Percentiles rank a stretch among this genome's conserved stretches.
phyloP scores from a whole-genome alignment of 2,113 vertebrate species.

The Salminus brasiliensis region DNA sequence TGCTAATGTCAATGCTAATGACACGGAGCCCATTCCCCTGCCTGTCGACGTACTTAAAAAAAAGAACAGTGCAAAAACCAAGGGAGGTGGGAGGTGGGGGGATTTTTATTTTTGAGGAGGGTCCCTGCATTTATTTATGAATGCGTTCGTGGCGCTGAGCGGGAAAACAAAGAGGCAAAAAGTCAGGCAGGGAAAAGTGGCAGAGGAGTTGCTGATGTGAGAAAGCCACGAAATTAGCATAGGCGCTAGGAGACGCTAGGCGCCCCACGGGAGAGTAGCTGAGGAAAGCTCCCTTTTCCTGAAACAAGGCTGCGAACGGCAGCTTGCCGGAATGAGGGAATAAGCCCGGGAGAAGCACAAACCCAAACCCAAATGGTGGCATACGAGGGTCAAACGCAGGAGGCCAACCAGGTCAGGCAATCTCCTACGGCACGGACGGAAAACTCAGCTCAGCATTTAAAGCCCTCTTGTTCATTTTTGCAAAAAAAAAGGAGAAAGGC shows the following conservation, averaged over 20 bases:
- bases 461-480: constrained; percentile 18
- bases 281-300: constrained; percentile 48
- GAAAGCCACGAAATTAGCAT: constrained; percentile 42
- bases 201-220: constrained; percentile 40
- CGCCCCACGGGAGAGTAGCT: constrained; percentile 26
- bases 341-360: neutral
- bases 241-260: neutral
- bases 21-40: constrained; percentile 55
- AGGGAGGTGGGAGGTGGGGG: neutral
- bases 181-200: constrained; percentile 24
- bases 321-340: constrained; percentile 39
- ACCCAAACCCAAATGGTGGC: constrained; percentile 14
- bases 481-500: neutral
- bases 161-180: constrained; percentile 56
- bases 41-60: constrained; percentile 60
- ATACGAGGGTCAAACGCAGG: constrained; percentile 25
- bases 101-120: constrained; percentile 42
- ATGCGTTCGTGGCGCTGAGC: constrained; percentile 51
- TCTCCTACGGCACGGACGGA: constrained; percentile 20
- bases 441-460: constrained; percentile 1
- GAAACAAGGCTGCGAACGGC: constrained; percentile 21
- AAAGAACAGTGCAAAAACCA: constrained; percentile 39
- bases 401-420: constrained; percentile 33
- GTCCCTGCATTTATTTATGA: constrained; percentile 48
- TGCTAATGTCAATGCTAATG: constrained; percentile 77